A percentile compares a stretch with the other conserved stretches of the same genome.
phyloP scores from a whole-genome alignment of 2,113 vertebrate species.

The Sinocyclocheilus anophthalmus region DNA sequence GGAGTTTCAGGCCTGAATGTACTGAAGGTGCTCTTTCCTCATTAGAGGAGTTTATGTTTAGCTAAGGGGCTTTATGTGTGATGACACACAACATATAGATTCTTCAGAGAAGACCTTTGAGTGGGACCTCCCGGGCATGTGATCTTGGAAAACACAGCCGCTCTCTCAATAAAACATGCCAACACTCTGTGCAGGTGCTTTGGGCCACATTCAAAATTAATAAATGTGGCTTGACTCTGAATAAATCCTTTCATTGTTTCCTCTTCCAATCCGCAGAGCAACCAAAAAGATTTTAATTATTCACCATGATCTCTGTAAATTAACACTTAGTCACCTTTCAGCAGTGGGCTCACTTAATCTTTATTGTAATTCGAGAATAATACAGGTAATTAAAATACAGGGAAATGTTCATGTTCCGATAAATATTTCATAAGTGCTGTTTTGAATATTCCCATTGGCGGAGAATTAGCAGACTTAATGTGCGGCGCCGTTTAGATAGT shows the following conservation, averaged over 20 bases:
- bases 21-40: background rate
- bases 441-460: conserved; percentile 40
- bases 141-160: conserved; percentile 50
- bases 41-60: conserved; percentile 33
- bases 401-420: conserved; percentile 37
- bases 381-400: conserved; percentile 58
- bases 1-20: background rate
- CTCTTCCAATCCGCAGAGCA: conserved; percentile 50
- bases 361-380: conserved; percentile 47
- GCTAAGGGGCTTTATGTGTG: conserved; percentile 32
- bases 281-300: conserved; percentile 59
- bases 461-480: conserved; percentile 13
- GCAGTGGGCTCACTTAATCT: conserved; percentile 42
- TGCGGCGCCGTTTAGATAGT: conserved; percentile 34
- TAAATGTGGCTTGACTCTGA: conserved; percentile 41
- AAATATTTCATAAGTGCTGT: conserved; percentile 56
- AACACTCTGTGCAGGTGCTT: conserved; percentile 47
- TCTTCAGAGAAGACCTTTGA: conserved; percentile 10
- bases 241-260: conserved; percentile 50
- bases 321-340: conserved; percentile 47
- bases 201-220: conserved; percentile 57
- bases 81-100: conserved; percentile 43
- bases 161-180: conserved; percentile 57
- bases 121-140: conserved; percentile 31
- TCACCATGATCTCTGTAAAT: conserved; percentile 55